phyloP scores from a whole-genome alignment of 1,140 invertebrate genomes.

The Cotesia vestalis region DNA sequence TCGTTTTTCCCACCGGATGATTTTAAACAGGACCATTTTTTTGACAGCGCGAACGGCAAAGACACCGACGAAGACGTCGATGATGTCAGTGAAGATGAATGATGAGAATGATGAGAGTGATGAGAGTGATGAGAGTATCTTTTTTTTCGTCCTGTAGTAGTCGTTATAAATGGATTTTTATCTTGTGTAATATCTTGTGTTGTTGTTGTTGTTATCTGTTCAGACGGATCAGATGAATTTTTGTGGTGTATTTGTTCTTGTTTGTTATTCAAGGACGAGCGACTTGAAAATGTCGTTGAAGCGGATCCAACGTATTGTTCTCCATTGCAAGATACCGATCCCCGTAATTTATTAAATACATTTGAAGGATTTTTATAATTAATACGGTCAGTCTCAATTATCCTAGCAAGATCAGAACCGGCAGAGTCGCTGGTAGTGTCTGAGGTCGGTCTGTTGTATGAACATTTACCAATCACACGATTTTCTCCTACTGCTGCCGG shows the following conservation, averaged over 20 bases:
- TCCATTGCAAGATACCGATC: conserved; percentile 14
- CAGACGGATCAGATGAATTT: no score
- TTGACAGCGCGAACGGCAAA: conserved; percentile 23
- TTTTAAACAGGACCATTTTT: conserved; percentile 8
- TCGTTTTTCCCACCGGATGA: background rate
- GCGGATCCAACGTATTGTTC: background rate
- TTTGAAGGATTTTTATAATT: background rate
- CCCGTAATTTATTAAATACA: background rate
- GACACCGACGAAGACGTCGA: conserved; percentile 35
- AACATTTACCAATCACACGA: background rate
- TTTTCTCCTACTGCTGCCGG: conserved; percentile 3
- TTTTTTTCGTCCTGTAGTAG: background rate
- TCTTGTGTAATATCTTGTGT: background rate
- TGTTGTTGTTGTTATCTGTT: no score
- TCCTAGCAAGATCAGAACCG: conserved; percentile 24
- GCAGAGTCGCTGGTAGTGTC: conserved; percentile 31
- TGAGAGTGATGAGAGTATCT: background rate
- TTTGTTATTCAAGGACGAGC: conserved; percentile 12
- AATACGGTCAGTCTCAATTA: background rate
- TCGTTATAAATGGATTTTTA: conserved; percentile 1
- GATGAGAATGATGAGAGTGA: conserved; percentile 7
- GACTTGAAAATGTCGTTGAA: conserved; percentile 24
- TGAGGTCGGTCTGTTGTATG: conserved; percentile 23
- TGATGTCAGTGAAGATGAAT: conserved; percentile 23
- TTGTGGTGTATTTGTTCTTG: no score